Evolutionary conservation across 2,797 vertebrate species (phyloP).

Genomic region (Gymnoscopelus microlampas): DNA sequence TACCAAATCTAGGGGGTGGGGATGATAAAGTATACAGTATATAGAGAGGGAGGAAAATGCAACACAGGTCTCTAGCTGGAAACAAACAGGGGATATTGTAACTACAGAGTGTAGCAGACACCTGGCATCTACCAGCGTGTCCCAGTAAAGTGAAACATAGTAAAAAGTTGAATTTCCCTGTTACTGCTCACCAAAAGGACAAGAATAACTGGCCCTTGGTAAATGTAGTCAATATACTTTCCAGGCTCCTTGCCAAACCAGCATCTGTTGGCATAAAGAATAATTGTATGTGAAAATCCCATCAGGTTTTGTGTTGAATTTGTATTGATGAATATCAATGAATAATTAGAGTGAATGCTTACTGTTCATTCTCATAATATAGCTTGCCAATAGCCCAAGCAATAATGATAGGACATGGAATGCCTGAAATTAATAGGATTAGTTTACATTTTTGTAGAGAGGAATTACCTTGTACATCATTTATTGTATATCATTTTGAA

Average conservation of each 20-base stretch:
- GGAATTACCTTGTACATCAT: background rate
- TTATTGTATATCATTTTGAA: background rate
- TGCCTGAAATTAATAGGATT: conserved; percentile 79
- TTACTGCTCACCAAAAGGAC: conserved; percentile 90
- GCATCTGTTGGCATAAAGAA: conserved; percentile 82
- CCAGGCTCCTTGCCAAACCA: conserved; percentile 98
- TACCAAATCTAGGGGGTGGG: no score
- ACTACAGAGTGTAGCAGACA: no score
- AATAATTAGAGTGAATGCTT: conserved; percentile 69
- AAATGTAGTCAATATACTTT: conserved; percentile 97
- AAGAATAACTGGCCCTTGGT: conserved; percentile 96
- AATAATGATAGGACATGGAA: conserved; percentile 94
- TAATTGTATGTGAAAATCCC: conserved; percentile 10
- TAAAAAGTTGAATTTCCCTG: background rate
- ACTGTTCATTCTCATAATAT: conserved; percentile 97
- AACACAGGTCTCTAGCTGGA: no score
- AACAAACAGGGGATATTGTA: no score
- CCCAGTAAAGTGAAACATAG: background rate
- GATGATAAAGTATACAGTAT: no score
- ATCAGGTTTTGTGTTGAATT: background rate
- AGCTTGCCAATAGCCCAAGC: conserved; percentile 95
- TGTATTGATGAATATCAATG: background rate
- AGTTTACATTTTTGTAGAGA: background rate
- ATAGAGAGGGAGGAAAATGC: no score
- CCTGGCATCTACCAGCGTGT: no score